Evolutionary conservation across 2,888 invertebrate genomes (phyloP), one percentile per base, ranked within the genome.

Genomic region (Sarcophaga carnaria): DNA sequence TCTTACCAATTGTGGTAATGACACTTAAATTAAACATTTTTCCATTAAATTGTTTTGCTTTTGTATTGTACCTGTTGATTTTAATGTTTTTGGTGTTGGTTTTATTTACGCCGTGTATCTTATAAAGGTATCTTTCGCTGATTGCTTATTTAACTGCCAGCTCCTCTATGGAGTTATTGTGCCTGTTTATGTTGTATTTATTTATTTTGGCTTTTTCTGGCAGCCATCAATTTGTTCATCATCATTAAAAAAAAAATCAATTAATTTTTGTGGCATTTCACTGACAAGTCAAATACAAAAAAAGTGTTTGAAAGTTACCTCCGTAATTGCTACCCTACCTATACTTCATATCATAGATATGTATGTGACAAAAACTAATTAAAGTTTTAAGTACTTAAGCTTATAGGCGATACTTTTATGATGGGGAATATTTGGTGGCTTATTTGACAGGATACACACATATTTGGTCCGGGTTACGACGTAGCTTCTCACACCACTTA

Each of bases 1-100:
- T 82, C 27, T 69, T 60, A 10, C 74, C 83, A 86, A 81, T 81
- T 83, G 74, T 78, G 80, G 77, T 81, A 84, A 87, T 71, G 74
- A 86, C 80, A 80, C 82, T 82, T 64, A 78, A 63, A 71, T 71
- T 76, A 66, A 63, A n/a, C 59, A 63, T 69, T 77, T 74, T 67
- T 17, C 12, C 20, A 11, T 47, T 71, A 54, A 54, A 54, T n/a
- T 54, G 12, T 54, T 25, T 54, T 45, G 25, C 70, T 6, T 72
- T 67, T 78, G 37, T 47, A 59, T 77, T 20, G n/a, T 66, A 47
- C 66, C 25, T 67, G 67, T 67, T 67, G 20, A 37, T 10, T 37
- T 2, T 67, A n/a, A 45, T 37, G 6, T 66, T 37, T 66, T 64
- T 17, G 20, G 37, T 67, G 11, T 47, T 63, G 72, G 37, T 77